Evolutionary conservation across 1,140 invertebrate species (phyloP).

Genomic region (Drosophila ogumai): DNA sequence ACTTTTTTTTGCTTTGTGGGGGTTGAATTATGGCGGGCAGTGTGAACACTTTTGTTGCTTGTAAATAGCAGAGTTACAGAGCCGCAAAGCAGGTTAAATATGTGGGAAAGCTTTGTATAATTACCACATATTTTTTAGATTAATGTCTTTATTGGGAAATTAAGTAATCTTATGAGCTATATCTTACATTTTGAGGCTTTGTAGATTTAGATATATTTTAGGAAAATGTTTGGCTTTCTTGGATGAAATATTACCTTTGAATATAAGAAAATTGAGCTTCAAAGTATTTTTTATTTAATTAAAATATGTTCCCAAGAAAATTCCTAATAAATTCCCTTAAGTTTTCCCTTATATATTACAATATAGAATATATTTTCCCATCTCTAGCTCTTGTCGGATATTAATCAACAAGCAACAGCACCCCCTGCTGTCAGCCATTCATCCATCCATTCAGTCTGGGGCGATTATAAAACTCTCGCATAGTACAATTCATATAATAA

Average conservation of each 20-base stretch:
- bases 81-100: too few species aligned
- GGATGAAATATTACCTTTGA: background rate
- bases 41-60: slow-evolving; percentile 13
- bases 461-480: slow-evolving; percentile 68
- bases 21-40: slow-evolving; percentile 32
- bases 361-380: background rate
- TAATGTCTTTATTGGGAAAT: background rate
- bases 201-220: background rate
- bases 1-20: background rate
- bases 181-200: background rate
- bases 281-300: background rate
- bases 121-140: background rate
- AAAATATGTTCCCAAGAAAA: background rate
- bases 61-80: slow-evolving; percentile 8
- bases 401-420: slow-evolving; percentile 16
- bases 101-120: background rate
- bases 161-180: background rate
- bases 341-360: background rate
- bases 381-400: slow-evolving; percentile 9
- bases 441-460: slow-evolving; percentile 37
- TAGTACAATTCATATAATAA: slow-evolving; percentile 66
- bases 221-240: background rate
- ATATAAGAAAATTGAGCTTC: background rate
- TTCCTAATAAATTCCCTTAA: background rate
- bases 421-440: slow-evolving; percentile 23